A percentile compares a stretch with the other conserved stretches of the same genome.
Evolutionary conservation across 2,888 invertebrate species (phyloP).

Genomic region (Metallyticus violacea): DNA sequence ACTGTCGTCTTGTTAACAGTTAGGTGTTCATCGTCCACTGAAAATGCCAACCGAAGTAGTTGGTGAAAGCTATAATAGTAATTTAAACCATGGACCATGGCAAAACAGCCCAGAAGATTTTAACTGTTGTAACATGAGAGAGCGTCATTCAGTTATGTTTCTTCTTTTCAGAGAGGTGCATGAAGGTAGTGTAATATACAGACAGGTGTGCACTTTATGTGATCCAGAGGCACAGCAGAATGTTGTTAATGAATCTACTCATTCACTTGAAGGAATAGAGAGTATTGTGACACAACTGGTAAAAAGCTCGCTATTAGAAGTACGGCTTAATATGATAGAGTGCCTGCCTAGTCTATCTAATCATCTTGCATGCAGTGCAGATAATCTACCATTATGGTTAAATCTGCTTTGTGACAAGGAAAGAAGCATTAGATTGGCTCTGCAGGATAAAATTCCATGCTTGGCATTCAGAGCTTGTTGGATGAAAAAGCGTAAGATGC

Average conservation of each 20-base stretch:
- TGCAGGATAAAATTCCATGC: not conserved
- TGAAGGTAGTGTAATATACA: not conserved
- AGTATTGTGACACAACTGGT: not conserved
- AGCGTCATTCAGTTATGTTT: too few relatives aligned
- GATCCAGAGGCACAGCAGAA: not conserved
- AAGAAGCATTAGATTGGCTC: not conserved
- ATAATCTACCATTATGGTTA: not conserved
- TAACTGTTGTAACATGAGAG: too few relatives aligned
- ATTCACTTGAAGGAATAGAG: not conserved
- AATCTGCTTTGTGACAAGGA: not conserved
- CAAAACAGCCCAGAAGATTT: too few relatives aligned
- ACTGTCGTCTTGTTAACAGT: too few relatives aligned
- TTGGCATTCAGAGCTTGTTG: not conserved
- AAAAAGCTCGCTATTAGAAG: constrained; percentile 26
- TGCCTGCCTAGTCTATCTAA: constrained; percentile 47
- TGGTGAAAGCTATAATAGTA: too few relatives aligned
- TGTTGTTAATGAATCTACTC: not conserved
- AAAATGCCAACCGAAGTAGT: too few relatives aligned
- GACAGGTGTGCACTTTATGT: not conserved
- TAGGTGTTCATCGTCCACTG: too few relatives aligned
- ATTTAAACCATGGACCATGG: too few relatives aligned
- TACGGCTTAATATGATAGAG: constrained; percentile 44
- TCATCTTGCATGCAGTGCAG: constrained; percentile 46
- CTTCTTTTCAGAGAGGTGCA: not conserved
- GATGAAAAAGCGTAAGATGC: not conserved